Percentiles rank a stretch among this genome's conserved stretches.
These are phyloP conservation scores for Spinibarbus caldwelli DNA, from an alignment of 2,797 vertebrate species.

Conservation along the genomic window DNA sequence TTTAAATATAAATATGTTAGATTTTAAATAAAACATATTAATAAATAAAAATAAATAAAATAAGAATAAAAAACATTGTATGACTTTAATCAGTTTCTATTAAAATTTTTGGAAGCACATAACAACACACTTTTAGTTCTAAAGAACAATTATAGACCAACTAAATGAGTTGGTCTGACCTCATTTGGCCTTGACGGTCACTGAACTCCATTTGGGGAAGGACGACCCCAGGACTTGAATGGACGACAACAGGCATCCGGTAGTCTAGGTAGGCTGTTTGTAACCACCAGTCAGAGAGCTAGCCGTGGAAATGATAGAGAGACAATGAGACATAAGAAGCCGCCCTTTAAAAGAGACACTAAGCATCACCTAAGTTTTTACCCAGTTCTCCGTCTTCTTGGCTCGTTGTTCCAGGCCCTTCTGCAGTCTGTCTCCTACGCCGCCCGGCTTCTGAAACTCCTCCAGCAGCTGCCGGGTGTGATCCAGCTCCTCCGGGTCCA, in stretches of 20 bases:
- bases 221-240: constrained; percentile 90
- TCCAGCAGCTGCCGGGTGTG: constrained; percentile 82
- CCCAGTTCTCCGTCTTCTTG: constrained; percentile 89
- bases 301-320: background rate
- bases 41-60: background rate
- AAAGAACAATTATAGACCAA: background rate
- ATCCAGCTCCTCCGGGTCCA: constrained; percentile 85
- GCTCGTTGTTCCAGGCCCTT: constrained; percentile 87
- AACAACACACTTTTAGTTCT: background rate
- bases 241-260: constrained; percentile 90
- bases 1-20: too few relatives aligned
- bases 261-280: constrained; percentile 91
- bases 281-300: constrained; percentile 96
- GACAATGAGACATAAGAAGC: background rate
- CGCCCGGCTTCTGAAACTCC: constrained; percentile 85
- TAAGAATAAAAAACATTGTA: too few relatives aligned
- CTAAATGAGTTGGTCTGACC: constrained; percentile 66
- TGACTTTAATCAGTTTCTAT: too few relatives aligned
- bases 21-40: background rate
- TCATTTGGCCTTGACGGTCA: constrained; percentile 89
- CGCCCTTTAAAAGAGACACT: background rate
- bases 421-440: constrained; percentile 89
- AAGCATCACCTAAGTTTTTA: constrained; percentile 58
- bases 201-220: constrained; percentile 88
- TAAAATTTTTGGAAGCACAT: background rate